Percentiles rank a stretch among this genome's conserved stretches.
These are phyloP conservation scores for Cantharis rustica DNA, from an alignment of 2,888 invertebrate species.

Conservation along the genomic window DNA sequence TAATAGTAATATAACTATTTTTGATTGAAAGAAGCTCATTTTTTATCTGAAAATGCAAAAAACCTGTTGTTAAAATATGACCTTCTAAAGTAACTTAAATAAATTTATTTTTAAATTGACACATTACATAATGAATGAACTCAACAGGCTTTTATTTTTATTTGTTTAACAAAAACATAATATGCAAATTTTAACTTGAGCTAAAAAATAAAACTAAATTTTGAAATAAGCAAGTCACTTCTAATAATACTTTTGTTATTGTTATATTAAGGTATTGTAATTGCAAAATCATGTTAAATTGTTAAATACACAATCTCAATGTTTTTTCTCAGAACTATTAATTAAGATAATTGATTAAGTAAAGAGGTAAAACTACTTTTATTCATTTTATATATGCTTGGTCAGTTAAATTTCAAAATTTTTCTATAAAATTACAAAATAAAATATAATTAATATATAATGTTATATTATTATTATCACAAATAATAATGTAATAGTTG, in stretches of 20 bases:
- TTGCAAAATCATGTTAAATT: not conserved
- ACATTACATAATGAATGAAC: not conserved
- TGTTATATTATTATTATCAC: too few species aligned
- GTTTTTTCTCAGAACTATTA: not conserved
- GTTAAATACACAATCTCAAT: not conserved
- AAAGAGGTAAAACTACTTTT: too few species aligned
- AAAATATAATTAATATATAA: too few species aligned
- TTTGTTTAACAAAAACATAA: not conserved
- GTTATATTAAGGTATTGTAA: not conserved
- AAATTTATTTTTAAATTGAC: too few species aligned
- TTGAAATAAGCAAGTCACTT: not conserved
- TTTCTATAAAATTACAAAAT: too few species aligned
- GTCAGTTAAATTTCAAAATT: too few species aligned
- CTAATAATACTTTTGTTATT: not conserved
- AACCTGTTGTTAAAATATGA: not conserved
- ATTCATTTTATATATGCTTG: too few species aligned
- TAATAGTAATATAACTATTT: not conserved
- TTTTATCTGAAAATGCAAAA: not conserved
- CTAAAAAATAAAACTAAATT: not conserved
- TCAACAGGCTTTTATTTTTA: not conserved
- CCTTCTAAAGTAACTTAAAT: not conserved
- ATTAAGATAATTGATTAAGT: not conserved
- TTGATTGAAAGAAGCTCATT: not conserved
- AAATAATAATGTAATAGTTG: too few species aligned
- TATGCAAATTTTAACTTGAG: not conserved